A percentile compares a stretch with the other conserved stretches of the same genome.
Conservation (phyloP, 2,797 vertebrate species). For the Sarcophilus harrisii region DNA sequence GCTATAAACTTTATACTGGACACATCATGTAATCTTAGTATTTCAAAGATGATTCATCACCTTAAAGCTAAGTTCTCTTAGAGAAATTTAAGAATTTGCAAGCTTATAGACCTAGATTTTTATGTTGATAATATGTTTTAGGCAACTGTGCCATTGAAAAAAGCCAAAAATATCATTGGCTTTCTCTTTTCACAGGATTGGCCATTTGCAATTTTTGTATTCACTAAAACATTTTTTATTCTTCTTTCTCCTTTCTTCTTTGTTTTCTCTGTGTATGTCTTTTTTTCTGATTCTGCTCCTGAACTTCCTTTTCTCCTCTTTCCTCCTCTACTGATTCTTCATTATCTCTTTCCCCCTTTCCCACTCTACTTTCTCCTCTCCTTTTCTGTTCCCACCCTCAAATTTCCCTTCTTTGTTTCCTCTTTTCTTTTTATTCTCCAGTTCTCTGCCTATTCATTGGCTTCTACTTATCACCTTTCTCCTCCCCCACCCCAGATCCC, state of each 20-base stretch:
- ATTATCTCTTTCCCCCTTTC: not conserved
- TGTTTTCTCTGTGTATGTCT: not conserved
- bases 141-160: not conserved
- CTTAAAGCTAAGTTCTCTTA: slow-evolving; percentile 4
- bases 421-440: not conserved
- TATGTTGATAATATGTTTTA: not conserved
- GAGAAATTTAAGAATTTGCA: slow-evolving; percentile 37
- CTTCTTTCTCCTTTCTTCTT: not conserved
- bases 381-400: not conserved
- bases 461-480: not conserved
- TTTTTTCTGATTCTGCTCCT: not conserved
- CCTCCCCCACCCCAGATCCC: not conserved
- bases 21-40: not conserved
- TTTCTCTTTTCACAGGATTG: not conserved
- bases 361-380: not conserved
- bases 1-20: not conserved
- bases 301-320: not conserved
- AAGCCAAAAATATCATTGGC: not conserved
- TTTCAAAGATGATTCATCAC: slow-evolving; percentile 14
- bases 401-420: not conserved
- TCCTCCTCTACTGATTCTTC: not conserved
- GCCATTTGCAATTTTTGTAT: not conserved
- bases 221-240: not conserved
- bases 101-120: not conserved
- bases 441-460: not conserved